These are phyloP conservation scores for Apogon talboti DNA, from an alignment of 2,797 vertebrate genomes.

Conservation along the genomic window DNA sequence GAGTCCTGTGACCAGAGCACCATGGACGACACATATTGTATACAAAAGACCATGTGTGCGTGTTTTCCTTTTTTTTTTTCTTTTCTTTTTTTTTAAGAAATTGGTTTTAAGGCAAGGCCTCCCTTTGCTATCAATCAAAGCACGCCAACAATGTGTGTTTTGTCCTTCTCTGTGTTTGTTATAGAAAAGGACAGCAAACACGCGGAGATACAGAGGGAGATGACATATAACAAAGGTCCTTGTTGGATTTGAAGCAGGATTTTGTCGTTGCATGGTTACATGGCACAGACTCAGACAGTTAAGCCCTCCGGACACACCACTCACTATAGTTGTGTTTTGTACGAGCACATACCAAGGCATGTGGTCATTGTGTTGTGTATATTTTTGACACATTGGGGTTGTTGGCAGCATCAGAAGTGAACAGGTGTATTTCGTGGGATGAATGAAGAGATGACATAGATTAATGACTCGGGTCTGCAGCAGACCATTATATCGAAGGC, in stretches of 20 bases:
- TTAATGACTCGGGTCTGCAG: slow-evolving; percentile 57
- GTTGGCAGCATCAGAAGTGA: slow-evolving; percentile 51
- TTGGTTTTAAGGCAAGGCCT: slow-evolving; percentile 27
- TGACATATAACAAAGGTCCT: slow-evolving; percentile 30
- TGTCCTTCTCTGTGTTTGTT: slow-evolving; percentile 3
- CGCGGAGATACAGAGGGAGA: slow-evolving; percentile 17
- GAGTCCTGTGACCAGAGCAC: slow-evolving; percentile 5
- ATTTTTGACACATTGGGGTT: slow-evolving; percentile 56
- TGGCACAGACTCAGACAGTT: slow-evolving; percentile 17
- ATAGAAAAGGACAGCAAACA: slow-evolving; percentile 34
- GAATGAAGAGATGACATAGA: slow-evolving; percentile 73
- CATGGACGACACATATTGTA: slow-evolving; percentile 7
- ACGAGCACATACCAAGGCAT: slow-evolving; percentile 34
- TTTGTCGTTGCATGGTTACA: slow-evolving; percentile 36
- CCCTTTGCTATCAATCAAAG: slow-evolving; percentile 55
- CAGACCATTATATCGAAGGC: slow-evolving; percentile 70
- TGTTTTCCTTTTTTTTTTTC: neutral
- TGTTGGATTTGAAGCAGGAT: slow-evolving; percentile 40
- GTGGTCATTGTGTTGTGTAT: slow-evolving; percentile 46
- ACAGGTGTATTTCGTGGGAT: slow-evolving; percentile 71
- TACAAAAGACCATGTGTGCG: neutral
- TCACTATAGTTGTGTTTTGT: slow-evolving; percentile 15
- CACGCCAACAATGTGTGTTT: neutral
- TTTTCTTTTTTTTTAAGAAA: neutral
- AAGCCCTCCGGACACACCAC: slow-evolving; percentile 5